Conservation (phyloP, 2,797 vertebrate species). For the Artibeus jamaicensis region DNA sequence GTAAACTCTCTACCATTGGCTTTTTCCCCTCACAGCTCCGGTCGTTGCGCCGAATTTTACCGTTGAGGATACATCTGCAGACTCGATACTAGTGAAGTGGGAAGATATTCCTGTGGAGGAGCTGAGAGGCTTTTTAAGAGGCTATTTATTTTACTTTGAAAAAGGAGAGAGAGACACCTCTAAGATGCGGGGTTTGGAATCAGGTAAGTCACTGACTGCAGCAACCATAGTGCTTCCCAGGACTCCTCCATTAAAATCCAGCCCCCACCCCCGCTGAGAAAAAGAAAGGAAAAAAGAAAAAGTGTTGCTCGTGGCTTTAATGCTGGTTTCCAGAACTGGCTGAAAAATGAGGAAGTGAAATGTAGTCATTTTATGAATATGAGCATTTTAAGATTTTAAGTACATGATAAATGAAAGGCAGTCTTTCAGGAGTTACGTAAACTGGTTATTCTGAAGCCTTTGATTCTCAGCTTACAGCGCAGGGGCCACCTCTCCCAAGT, state of each 20-base stretch:
- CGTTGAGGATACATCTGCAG: conserved; percentile 83
- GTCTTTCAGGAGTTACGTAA: background rate
- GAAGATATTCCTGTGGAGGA: conserved; percentile 83
- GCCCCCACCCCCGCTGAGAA: no score
- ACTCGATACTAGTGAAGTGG: conserved; percentile 85
- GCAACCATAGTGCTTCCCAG: background rate
- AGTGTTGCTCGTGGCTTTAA: background rate
- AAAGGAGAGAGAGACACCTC: conserved; percentile 84
- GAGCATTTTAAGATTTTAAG: background rate
- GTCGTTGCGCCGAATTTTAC: conserved; percentile 82
- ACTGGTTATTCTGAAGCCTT: background rate
- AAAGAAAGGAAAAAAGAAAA: background rate
- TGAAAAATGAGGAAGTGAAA: background rate
- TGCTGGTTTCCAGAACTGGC: background rate
- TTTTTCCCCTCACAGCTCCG: conserved; percentile 78
- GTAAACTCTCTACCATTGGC: background rate
- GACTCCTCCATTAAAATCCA: background rate
- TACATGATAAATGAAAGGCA: background rate
- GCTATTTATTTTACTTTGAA: conserved; percentile 84
- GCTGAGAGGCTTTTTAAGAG: conserved; percentile 84
- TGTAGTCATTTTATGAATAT: background rate
- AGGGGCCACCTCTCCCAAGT: background rate
- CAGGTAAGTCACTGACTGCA: conserved; percentile 76
- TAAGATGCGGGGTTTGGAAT: conserved; percentile 75
- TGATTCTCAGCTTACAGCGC: background rate